Evolutionary conservation across 2,113 vertebrate genomes (phyloP).

Genomic region (Megaptera novaeangliae): DNA sequence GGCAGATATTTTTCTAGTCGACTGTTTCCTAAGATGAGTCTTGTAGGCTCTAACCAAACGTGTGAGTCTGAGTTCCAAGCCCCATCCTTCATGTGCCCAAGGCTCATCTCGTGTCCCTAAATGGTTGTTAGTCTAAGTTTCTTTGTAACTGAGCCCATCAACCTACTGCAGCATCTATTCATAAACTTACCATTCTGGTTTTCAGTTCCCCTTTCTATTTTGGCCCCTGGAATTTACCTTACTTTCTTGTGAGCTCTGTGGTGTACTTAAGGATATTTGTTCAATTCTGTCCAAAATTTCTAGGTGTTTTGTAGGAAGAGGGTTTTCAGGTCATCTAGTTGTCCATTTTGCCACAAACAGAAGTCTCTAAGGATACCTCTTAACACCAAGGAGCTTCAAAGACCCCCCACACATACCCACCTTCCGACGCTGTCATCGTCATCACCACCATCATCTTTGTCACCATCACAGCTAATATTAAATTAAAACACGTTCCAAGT

Average conservation of each 20-base stretch:
- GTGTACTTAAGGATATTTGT: background rate
- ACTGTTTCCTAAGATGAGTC: background rate
- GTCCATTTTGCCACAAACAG: background rate
- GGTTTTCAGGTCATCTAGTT: background rate
- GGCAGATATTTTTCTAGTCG: background rate
- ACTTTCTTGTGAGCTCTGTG: constrained; percentile 19
- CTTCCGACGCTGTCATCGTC: background rate
- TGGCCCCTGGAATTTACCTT: background rate
- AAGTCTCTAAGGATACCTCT: background rate
- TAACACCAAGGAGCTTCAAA: background rate
- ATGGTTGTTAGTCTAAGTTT: background rate
- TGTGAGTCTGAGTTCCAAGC: background rate
- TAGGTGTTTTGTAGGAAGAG: background rate
- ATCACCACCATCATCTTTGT: background rate
- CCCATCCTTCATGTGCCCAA: background rate
- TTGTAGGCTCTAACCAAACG: background rate
- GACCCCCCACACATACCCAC: background rate
- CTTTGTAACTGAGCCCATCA: background rate
- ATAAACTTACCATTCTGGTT: background rate
- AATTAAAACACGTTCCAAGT: background rate
- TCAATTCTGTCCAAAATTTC: background rate
- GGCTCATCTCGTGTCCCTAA: background rate
- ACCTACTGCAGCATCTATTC: background rate
- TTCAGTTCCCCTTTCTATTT: background rate
- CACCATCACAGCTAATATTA: background rate